Percentiles rank a stretch among this genome's conserved stretches.
phyloP scores from a whole-genome alignment of 1,140 invertebrate species.

The Mamestra configurata region DNA sequence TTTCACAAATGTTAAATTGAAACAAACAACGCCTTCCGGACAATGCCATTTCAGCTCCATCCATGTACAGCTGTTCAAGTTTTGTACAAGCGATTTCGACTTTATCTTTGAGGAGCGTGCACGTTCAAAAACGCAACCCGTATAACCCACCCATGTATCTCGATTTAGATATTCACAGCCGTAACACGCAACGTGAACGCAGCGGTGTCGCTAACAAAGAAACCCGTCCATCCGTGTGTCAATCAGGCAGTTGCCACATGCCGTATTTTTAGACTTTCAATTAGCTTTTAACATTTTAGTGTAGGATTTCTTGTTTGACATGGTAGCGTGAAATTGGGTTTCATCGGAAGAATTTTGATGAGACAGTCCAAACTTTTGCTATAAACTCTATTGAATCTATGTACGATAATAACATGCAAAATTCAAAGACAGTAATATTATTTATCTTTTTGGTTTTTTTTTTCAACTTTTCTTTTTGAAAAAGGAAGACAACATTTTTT shows the following conservation, averaged over 20 bases:
- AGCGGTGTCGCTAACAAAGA: conserved; percentile 64
- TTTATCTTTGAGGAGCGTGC: no score
- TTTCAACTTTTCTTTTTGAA: no score
- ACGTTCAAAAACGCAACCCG: neutral
- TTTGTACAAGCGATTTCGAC: no score
- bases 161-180: conserved; percentile 45
- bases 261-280: conserved; percentile 65
- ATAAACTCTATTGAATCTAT: no score
- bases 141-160: conserved; percentile 17
- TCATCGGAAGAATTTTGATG: conserved; percentile 1
- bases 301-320: conserved; percentile 59
- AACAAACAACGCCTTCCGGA: no score
- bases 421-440: no score
- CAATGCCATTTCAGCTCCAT: no score
- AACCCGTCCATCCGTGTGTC: conserved; percentile 60
- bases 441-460: no score
- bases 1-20: no score
- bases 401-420: no score
- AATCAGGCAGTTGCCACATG: conserved; percentile 25
- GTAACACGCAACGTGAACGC: conserved; percentile 52
- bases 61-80: no score
- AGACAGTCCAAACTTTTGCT: neutral
- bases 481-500: no score
- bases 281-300: conserved; percentile 71
- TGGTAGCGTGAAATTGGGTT: conserved; percentile 41